Evolutionary conservation across 2,113 vertebrate genomes (phyloP).

Genomic region (Rousettus leschenaultii): DNA sequence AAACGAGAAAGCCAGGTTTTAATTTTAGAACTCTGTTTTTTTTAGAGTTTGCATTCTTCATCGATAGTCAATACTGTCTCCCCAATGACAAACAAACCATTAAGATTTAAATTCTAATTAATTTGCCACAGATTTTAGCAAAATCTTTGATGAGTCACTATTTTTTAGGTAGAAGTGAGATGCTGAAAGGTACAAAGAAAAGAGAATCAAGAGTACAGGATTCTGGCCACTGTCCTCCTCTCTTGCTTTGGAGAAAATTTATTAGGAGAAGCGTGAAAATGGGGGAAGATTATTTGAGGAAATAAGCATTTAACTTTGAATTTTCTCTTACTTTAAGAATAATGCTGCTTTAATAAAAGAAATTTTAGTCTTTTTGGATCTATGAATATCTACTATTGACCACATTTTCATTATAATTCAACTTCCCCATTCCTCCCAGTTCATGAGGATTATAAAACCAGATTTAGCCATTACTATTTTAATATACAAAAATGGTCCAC

Average conservation of each 20-base stretch:
- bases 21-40: conserved; percentile 26
- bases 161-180: not conserved
- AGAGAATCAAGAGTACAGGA: not conserved
- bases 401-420: conserved; percentile 1
- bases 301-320: conserved; percentile 1
- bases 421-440: not conserved
- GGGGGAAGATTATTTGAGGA: not conserved
- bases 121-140: not conserved
- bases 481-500: not conserved
- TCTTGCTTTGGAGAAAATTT: not conserved
- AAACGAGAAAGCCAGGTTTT: conserved; percentile 22
- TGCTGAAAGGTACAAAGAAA: not conserved
- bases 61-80: not conserved
- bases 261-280: not conserved
- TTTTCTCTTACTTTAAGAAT: not conserved
- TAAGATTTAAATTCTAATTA: conserved; percentile 34
- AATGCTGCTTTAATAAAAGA: not conserved
- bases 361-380: conserved; percentile 37
- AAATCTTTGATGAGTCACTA: not conserved
- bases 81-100: not conserved
- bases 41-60: conserved; percentile 1
- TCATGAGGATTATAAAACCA: not conserved
- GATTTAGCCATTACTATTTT: not conserved
- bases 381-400: not conserved
- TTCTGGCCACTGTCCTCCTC: not conserved